Conservation (phyloP, 2,797 vertebrate genomes). For the Lacerta bilineata region DNA sequence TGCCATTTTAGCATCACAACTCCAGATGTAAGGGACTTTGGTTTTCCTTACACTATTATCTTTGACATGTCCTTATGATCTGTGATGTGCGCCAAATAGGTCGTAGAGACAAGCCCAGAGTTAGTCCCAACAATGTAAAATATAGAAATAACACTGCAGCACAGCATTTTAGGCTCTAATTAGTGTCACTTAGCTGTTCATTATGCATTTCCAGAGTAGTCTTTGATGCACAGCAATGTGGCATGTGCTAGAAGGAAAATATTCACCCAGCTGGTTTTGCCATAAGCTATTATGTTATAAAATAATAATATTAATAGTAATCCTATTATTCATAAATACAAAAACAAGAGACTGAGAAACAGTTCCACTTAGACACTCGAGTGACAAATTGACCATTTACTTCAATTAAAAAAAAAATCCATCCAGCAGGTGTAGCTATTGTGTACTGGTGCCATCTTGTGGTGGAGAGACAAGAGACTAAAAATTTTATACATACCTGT, state of each 20-base stretch:
- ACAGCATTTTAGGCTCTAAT: neutral
- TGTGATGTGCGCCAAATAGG: neutral
- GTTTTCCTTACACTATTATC: neutral
- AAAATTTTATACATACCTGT: neutral
- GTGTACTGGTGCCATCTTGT: conserved; percentile 67
- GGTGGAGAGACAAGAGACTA: conserved; percentile 35
- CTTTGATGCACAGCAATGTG: neutral
- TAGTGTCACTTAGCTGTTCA: neutral
- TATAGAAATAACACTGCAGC: conserved; percentile 6
- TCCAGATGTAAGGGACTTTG: conserved; percentile 1
- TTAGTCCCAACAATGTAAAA: conserved; percentile 6
- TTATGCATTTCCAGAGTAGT: neutral
- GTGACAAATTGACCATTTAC: neutral
- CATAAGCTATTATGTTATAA: neutral
- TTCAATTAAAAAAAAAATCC: rapidly evolving
- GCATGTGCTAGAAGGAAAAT: neutral
- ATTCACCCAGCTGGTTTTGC: neutral
- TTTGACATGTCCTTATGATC: neutral
- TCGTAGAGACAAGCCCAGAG: neutral
- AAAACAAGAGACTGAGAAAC: neutral
- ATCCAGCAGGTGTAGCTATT: neutral
- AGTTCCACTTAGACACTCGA: conserved; percentile 19
- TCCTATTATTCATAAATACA: conserved; percentile 41
- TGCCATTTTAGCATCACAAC: neutral
- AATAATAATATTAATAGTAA: no score